Conservation (phyloP, 2,888 invertebrate genomes). For the Molanna angustata region DNA sequence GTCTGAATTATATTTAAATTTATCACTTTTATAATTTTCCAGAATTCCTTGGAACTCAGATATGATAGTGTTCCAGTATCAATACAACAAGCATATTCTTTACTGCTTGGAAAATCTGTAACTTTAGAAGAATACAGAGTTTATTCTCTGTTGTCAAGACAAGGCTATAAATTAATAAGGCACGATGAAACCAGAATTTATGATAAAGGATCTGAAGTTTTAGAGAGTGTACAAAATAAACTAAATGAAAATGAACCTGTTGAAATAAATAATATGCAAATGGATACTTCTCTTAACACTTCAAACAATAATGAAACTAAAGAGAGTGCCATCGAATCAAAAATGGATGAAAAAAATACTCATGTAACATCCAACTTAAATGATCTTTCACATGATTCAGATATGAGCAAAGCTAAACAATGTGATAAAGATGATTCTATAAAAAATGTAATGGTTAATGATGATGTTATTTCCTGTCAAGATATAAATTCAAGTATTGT, state of each 20-base stretch:
- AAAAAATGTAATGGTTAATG: too few species aligned
- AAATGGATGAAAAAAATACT: too few species aligned
- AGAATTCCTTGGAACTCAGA: conserved; percentile 62
- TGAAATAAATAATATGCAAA: not conserved
- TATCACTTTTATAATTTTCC: too few species aligned
- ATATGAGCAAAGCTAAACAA: too few species aligned
- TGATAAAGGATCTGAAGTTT: conserved; percentile 14
- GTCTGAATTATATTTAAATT: too few species aligned
- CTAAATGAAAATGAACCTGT: not conserved
- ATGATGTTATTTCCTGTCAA: too few species aligned
- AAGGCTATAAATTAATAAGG: conserved; percentile 57
- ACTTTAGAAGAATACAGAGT: conserved; percentile 56
- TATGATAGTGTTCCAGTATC: conserved; percentile 59
- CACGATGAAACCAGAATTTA: conserved; percentile 38
- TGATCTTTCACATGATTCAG: too few species aligned
- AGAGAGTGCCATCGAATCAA: too few species aligned
- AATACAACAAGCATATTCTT: conserved; percentile 62
- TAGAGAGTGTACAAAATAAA: not conserved
- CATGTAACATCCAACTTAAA: too few species aligned
- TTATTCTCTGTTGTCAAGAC: conserved; percentile 55
- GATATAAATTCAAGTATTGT: too few species aligned
- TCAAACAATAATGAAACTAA: too few species aligned
- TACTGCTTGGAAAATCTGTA: conserved; percentile 46
- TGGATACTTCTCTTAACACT: not conserved
- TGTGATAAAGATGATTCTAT: too few species aligned